These are phyloP conservation scores for Melieria crassipennis DNA, from an alignment of 2,888 invertebrate species.

Conservation along the genomic window DNA sequence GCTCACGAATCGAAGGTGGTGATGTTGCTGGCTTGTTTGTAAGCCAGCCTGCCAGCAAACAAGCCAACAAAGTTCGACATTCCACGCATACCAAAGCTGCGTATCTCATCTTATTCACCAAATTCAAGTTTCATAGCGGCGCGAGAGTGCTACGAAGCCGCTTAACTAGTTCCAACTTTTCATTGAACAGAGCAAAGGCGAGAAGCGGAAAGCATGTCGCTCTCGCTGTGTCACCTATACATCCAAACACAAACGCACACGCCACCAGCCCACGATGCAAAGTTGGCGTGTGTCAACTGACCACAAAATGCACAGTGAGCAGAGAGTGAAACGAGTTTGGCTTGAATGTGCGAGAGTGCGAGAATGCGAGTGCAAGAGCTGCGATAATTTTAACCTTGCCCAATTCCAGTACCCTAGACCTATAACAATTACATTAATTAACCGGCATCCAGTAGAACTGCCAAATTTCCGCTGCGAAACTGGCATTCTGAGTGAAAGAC, in stretches of 20 bases:
- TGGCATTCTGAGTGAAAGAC: no score
- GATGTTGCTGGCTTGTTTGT: no score
- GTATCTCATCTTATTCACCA: constrained; percentile 27
- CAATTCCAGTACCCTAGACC: constrained; percentile 9
- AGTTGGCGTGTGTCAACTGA: no score
- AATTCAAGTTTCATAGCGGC: constrained; percentile 18
- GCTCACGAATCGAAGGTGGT: no score
- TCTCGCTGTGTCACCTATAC: background rate
- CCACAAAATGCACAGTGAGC: background rate
- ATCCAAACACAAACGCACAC: background rate
- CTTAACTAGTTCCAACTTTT: constrained; percentile 18
- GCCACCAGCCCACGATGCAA: background rate
- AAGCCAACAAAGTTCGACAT: constrained; percentile 8
- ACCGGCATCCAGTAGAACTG: no score
- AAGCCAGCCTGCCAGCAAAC: no score
- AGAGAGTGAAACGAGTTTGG: background rate
- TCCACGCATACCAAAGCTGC: constrained; percentile 29
- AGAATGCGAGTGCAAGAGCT: background rate
- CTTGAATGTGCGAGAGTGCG: background rate
- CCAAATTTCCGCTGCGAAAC: no score
- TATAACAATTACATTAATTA: background rate
- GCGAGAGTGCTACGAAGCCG: background rate
- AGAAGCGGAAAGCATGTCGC: background rate
- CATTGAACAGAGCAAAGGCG: constrained; percentile 28
- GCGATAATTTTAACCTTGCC: constrained; percentile 14